Evolutionary conservation across 2,113 vertebrate genomes (phyloP), one percentile per base, ranked within the genome.

Genomic region (Cynoglossus semilaevis): DNA sequence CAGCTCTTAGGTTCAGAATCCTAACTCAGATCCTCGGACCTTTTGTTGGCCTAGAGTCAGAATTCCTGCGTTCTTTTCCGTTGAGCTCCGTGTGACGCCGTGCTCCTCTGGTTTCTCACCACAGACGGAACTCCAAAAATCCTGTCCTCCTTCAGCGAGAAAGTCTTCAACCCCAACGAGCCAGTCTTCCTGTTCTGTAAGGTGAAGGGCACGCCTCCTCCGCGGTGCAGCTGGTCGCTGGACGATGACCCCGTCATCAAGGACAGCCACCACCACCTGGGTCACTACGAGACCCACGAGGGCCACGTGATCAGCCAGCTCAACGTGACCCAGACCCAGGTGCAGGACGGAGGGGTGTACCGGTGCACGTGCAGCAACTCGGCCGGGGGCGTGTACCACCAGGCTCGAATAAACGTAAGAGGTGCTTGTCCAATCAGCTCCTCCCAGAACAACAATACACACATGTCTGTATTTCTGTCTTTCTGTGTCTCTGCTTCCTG

Each of bases 331-430:
- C 94, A 91, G 88, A 93, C 95, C 16, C 94, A 95, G 90, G 97
- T 98, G 86, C 93, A 91, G 51, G 97, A 99, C 1, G 96, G 96
- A 7, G 97, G 97, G 18, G 93, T 98, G 70, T 99, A 99, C 88
- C 95, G 96, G 83, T 99, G 97, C 88, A 94, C 91, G 3, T 97
- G 95, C 89, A 96, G 96, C 93, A 99, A 99, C 89, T 98, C 96
- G 47, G 97, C 97, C 4, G 96, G 96, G 91, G 93, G 94, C 88
- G 92, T 97, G 93, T 92, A 91, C 85, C 98, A 99, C 94, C 97
- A 99, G 97, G 96, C 97, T 96, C 97, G 96, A 96, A 98, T 99
- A 99, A 99, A 98, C 97, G 97, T 99, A 99, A 99, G 97, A 99
- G 97, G 96, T 99, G 97, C 97, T 99, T 99, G 97, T 98, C 97